Evolutionary conservation across 2,888 invertebrate genomes (phyloP).

Genomic region (Hoplodrina blanda): DNA sequence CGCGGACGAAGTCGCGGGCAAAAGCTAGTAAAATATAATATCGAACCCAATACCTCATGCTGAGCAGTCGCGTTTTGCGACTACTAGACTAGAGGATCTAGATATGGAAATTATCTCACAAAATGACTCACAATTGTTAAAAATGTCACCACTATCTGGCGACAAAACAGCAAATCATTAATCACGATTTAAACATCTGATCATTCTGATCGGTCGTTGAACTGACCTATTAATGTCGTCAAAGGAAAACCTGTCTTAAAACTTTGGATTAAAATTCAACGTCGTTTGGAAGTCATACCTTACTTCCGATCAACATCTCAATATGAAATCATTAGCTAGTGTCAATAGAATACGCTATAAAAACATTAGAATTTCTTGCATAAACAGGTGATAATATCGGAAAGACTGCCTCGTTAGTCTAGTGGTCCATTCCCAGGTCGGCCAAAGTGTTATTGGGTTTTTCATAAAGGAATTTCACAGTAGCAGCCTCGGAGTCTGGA

Average conservation of each 20-base stretch:
- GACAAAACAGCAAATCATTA: slow-evolving; percentile 34
- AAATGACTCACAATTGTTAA: slow-evolving; percentile 4
- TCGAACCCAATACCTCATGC: too few species aligned
- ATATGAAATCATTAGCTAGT: slow-evolving; percentile 18
- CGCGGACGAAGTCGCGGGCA: too few species aligned
- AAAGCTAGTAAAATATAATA: too few species aligned
- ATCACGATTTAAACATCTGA: slow-evolving; percentile 18
- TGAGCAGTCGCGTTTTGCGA: too few species aligned
- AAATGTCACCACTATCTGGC: not conserved
- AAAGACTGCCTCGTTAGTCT: too few species aligned
- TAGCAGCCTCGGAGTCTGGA: too few species aligned
- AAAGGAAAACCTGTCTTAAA: slow-evolving; percentile 19
- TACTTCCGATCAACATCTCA: slow-evolving; percentile 28
- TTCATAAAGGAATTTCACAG: too few species aligned
- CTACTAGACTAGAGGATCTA: not conserved
- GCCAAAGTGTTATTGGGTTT: too few species aligned
- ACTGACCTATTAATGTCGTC: slow-evolving; percentile 38
- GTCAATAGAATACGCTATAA: not conserved
- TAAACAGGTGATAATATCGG: too few species aligned
- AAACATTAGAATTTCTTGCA: not conserved
- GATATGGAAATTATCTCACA: not conserved
- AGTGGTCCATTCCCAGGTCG: too few species aligned
- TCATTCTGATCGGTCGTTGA: slow-evolving; percentile 39
- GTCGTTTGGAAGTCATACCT: slow-evolving; percentile 7
- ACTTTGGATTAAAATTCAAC: not conserved